A percentile compares a stretch with the other conserved stretches of the same genome.
Conservation (phyloP, 2,797 vertebrate species). For the Gambusia yucatana region DNA sequence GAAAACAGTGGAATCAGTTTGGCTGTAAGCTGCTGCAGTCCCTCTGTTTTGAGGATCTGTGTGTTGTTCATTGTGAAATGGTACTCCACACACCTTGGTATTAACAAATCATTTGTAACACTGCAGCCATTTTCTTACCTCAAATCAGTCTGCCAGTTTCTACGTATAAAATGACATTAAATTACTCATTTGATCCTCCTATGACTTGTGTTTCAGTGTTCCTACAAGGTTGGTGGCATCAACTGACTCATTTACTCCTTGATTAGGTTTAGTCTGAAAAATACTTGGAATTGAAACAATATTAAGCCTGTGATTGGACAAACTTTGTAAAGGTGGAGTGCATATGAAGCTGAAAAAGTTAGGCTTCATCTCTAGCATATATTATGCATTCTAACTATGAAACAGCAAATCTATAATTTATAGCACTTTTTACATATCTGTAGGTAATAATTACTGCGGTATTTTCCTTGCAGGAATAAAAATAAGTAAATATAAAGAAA, state of each 20-base stretch:
- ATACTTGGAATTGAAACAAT: background rate
- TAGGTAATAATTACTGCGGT: background rate
- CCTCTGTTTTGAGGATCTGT: no score
- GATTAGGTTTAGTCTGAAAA: background rate
- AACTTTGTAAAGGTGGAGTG: background rate
- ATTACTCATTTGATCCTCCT: no score
- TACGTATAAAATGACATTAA: no score
- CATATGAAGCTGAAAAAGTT: background rate
- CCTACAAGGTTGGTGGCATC: no score
- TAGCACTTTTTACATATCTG: background rate
- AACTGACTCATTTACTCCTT: background rate
- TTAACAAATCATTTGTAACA: no score
- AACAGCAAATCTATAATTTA: background rate
- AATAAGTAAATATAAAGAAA: background rate
- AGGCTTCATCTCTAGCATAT: background rate
- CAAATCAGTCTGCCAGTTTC: no score
- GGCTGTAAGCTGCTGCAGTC: no score
- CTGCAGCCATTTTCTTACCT: no score
- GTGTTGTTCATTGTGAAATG: no score
- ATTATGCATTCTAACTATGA: background rate
- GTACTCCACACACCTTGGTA: no score
- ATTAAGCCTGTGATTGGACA: background rate
- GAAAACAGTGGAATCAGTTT: no score
- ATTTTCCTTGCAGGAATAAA: background rate
- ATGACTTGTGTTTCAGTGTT: no score